phyloP scores from a whole-genome alignment of 2,888 invertebrate species.

The Ditula angustiorana region DNA sequence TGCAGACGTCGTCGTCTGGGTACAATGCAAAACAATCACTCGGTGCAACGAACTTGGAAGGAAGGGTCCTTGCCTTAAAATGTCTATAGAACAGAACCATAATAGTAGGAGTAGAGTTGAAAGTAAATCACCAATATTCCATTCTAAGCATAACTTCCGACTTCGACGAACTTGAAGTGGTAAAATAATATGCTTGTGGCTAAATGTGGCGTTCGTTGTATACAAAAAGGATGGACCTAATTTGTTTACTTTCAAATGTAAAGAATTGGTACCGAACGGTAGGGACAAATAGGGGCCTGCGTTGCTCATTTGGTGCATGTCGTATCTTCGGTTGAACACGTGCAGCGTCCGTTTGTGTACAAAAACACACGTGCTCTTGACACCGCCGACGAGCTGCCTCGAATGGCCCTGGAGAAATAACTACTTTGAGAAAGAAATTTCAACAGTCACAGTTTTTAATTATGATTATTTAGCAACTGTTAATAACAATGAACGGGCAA shows the following conservation, averaged over 20 bases:
- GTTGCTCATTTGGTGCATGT: slow-evolving; percentile 16
- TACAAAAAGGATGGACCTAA: slow-evolving; percentile 6
- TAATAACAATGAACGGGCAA: neutral
- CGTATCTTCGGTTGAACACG: slow-evolving; percentile 48
- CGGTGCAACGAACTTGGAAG: slow-evolving; percentile 76
- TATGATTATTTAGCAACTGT: neutral
- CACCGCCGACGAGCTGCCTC: slow-evolving; percentile 60
- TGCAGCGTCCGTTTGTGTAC: slow-evolving; percentile 52
- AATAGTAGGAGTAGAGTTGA: slow-evolving; percentile 62
- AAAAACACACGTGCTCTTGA: slow-evolving; percentile 63
- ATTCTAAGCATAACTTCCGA: slow-evolving; percentile 51
- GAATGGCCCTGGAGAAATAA: slow-evolving; percentile 32
- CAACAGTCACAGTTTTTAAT: neutral
- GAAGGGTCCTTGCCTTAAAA: slow-evolving; percentile 66
- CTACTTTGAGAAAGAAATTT: neutral
- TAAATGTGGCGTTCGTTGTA: neutral
- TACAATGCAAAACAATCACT: slow-evolving; percentile 73
- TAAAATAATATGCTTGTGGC: slow-evolving; percentile 8
- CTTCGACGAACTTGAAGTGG: slow-evolving; percentile 2
- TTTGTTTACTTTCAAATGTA: slow-evolving; percentile 21
- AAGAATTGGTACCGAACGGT: neutral
- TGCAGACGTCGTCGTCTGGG: slow-evolving; percentile 70
- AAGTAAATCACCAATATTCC: slow-evolving; percentile 67
- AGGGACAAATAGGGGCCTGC: slow-evolving; percentile 19
- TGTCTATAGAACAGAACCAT: slow-evolving; percentile 47